These are phyloP conservation scores for Morphnarchus princeps DNA, from an alignment of 2,113 vertebrate species.

Conservation along the genomic window DNA sequence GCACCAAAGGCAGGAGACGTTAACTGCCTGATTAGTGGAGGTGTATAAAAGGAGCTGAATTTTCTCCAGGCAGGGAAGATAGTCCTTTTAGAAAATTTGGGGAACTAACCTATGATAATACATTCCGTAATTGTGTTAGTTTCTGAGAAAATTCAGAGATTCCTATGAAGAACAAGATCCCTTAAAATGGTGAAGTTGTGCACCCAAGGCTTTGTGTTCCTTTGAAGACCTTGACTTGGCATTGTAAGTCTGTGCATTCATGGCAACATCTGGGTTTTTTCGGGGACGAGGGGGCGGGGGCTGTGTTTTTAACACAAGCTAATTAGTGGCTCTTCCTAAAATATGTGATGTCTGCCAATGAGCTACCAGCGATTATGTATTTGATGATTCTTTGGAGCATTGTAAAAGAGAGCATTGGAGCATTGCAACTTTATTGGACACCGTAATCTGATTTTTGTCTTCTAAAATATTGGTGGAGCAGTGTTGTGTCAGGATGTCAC, in stretches of 20 bases:
- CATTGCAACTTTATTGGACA: neutral
- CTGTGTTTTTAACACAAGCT: neutral
- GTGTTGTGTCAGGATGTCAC: neutral
- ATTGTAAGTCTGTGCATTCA: neutral
- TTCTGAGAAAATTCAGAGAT: neutral
- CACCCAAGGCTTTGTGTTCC: neutral
- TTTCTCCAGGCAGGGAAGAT: neutral
- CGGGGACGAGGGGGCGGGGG: fast-evolving
- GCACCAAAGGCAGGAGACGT: neutral
- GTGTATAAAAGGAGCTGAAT: neutral
- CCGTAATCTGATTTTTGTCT: neutral
- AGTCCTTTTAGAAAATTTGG: neutral
- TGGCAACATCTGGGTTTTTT: neutral
- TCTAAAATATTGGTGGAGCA: neutral
- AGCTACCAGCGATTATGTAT: neutral
- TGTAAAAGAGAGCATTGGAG: neutral
- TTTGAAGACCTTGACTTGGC: neutral
- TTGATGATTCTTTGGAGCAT: neutral
- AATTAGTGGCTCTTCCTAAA: neutral
- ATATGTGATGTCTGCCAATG: neutral
- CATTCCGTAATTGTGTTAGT: neutral
- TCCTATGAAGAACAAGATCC: neutral
- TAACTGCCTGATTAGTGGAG: neutral
- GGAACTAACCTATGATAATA: neutral
- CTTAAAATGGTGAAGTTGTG: neutral